Percentiles rank a stretch among this genome's conserved stretches.
Conservation (phyloP, 2,113 vertebrate genomes). For the Labeo rohita region DNA sequence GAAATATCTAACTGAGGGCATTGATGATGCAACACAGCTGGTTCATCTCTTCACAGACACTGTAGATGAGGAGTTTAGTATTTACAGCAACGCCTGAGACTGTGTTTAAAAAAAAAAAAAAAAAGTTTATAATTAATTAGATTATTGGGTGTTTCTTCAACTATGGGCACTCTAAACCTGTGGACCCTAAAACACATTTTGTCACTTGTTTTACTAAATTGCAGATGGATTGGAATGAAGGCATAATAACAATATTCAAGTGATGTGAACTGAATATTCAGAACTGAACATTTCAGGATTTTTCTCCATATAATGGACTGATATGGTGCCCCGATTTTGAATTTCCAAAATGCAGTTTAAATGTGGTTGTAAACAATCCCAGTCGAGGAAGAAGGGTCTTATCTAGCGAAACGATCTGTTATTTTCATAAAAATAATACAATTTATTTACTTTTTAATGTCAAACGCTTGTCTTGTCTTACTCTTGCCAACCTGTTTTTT, state of each 20-base stretch:
- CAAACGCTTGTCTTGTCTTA: too few relatives aligned
- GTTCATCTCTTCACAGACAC: slow-evolving; percentile 80
- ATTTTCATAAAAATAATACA: too few relatives aligned
- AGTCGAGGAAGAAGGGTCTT: too few relatives aligned
- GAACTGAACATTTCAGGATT: too few relatives aligned
- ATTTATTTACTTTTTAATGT: too few relatives aligned
- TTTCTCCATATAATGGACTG: too few relatives aligned
- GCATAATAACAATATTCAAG: neutral
- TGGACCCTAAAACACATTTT: neutral
- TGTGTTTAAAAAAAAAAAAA: accelerated
- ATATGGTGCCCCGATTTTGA: too few relatives aligned
- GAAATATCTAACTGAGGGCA: slow-evolving; percentile 73
- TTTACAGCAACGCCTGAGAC: slow-evolving; percentile 73
- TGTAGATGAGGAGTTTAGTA: slow-evolving; percentile 80
- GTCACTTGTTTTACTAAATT: neutral
- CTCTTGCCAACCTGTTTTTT: too few relatives aligned
- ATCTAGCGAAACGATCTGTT: too few relatives aligned
- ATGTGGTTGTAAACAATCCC: too few relatives aligned
- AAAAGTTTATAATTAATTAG: neutral
- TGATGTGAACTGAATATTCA: too few relatives aligned
- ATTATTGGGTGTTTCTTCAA: neutral
- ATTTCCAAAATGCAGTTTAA: too few relatives aligned
- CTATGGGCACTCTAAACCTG: neutral
- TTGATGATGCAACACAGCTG: slow-evolving; percentile 70
- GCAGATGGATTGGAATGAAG: neutral